Conservation (phyloP, 1,140 invertebrate species). For the Hyles vespertilio region DNA sequence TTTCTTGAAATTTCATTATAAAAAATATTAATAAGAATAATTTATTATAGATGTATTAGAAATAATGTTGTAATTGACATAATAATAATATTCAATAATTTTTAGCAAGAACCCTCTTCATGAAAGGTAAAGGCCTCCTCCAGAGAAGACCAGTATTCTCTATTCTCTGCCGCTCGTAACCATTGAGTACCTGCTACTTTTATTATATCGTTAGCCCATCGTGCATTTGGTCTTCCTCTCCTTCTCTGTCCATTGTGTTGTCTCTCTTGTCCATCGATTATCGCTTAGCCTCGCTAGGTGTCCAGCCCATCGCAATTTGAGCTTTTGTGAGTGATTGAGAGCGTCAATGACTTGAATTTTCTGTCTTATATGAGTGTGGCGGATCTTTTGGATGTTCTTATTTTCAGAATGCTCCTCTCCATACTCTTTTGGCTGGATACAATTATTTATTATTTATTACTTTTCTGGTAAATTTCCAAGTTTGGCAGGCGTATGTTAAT, state of each 20-base stretch:
- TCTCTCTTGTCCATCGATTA: slow-evolving; percentile 4
- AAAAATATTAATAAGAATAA: too few relatives aligned
- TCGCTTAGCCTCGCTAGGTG: slow-evolving; percentile 11
- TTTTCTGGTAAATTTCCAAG: too few relatives aligned
- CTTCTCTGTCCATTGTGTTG: slow-evolving; percentile 8
- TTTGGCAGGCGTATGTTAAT: too few relatives aligned
- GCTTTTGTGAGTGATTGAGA: slow-evolving; percentile 2
- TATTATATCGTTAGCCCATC: slow-evolving; percentile 20
- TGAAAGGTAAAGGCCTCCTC: too few relatives aligned
- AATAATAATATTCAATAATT: too few relatives aligned
- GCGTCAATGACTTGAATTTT: slow-evolving; percentile 7
- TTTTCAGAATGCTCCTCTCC: not conserved
- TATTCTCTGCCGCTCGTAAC: slow-evolving; percentile 14
- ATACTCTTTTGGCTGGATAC: too few relatives aligned
- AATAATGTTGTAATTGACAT: too few relatives aligned
- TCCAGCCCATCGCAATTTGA: slow-evolving; percentile 12
- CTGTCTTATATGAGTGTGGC: slow-evolving; percentile 7
- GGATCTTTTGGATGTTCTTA: slow-evolving; percentile 4
- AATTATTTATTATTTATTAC: too few relatives aligned
- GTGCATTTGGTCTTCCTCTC: slow-evolving; percentile 17
- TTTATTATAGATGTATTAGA: too few relatives aligned
- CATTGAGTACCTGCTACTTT: slow-evolving; percentile 20
- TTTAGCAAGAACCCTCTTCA: slow-evolving; percentile 1
- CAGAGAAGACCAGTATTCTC: slow-evolving; percentile 9
- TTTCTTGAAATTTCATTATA: too few relatives aligned